A percentile compares a stretch with the other conserved stretches of the same genome.
These are phyloP conservation scores for Zootermopsis nevadensis DNA, from an alignment of 2,888 invertebrate genomes.

Conservation along the genomic window DNA sequence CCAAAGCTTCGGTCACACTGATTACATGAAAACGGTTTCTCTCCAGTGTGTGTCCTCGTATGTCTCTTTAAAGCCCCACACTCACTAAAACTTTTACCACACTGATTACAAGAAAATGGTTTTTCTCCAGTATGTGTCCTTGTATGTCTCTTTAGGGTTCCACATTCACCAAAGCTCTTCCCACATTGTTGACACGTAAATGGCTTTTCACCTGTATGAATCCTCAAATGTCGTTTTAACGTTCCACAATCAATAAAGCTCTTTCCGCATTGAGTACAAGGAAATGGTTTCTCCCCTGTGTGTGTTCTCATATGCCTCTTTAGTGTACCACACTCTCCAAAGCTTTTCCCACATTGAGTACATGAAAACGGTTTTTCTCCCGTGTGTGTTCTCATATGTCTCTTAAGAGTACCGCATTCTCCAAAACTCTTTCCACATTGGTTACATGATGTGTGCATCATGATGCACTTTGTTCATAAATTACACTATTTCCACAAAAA, in stretches of 20 bases:
- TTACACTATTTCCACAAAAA: no score
- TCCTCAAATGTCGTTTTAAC: conserved; percentile 19
- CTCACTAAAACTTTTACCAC: conserved; percentile 35
- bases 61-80: conserved; percentile 33
- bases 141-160: conserved; percentile 19
- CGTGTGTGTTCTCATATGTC: conserved; percentile 29
- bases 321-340: conserved; percentile 33
- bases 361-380: conserved; percentile 28
- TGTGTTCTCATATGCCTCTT: conserved; percentile 29
- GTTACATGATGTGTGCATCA: conserved; percentile 36
- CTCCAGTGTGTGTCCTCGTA: conserved; percentile 21
- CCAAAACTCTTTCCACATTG: conserved; percentile 41
- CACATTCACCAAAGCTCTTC: conserved; percentile 33
- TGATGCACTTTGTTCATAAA: not conserved
- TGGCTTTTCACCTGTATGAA: conserved; percentile 31
- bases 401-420: conserved; percentile 30
- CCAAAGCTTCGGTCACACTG: conserved; percentile 15
- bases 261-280: conserved; percentile 24
- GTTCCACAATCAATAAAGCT: conserved; percentile 30
- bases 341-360: conserved; percentile 8
- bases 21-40: conserved; percentile 21
- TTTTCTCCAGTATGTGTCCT: conserved; percentile 30
- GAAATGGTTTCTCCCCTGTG: conserved; percentile 22
- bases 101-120: conserved; percentile 23
- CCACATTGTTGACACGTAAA: conserved; percentile 31